Evolutionary conservation across 2,888 invertebrate genomes (phyloP).

Genomic region (Yponomeuta malinellus): DNA sequence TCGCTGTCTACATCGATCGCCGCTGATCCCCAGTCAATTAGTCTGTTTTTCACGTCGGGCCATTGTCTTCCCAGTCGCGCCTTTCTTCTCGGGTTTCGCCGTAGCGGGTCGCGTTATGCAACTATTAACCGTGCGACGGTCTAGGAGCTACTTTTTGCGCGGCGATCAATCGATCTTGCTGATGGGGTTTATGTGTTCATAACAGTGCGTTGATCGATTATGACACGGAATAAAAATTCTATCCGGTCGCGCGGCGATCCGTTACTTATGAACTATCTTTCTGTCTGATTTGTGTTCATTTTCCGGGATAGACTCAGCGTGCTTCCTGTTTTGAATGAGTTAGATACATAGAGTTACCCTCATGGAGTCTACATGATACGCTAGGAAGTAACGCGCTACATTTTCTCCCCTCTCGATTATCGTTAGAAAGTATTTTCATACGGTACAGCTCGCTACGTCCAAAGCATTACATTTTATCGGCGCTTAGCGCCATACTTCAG

Average conservation of each 20-base stretch:
- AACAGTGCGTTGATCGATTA: slow-evolving; percentile 15
- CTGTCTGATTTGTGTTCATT: not conserved
- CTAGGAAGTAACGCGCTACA: slow-evolving; percentile 34
- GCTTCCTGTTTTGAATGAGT: not conserved
- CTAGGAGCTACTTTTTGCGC: slow-evolving; percentile 35
- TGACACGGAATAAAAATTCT: slow-evolving; percentile 3
- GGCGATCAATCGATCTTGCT: slow-evolving; percentile 31
- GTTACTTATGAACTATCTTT: not conserved
- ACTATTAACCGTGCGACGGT: slow-evolving; percentile 40
- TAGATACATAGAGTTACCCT: not conserved
- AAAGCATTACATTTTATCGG: slow-evolving; percentile 16
- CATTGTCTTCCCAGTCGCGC: slow-evolving; percentile 45
- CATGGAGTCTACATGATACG: not conserved
- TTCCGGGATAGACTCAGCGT: not conserved
- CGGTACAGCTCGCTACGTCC: slow-evolving; percentile 24
- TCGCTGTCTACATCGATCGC: slow-evolving; percentile 41
- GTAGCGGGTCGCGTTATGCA: slow-evolving; percentile 51
- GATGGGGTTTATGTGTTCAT: slow-evolving; percentile 38
- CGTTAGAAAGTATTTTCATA: slow-evolving; percentile 48
- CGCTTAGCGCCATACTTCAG: slow-evolving; percentile 11
- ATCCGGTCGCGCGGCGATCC: not conserved
- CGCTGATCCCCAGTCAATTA: slow-evolving; percentile 38
- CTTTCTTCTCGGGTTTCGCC: slow-evolving; percentile 33
- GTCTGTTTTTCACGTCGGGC: slow-evolving; percentile 42
- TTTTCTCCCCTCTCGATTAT: slow-evolving; percentile 37